These are phyloP conservation scores for Oscheius sp. DNA, from an alignment of 2,888 invertebrate species.

Conservation along the genomic window DNA sequence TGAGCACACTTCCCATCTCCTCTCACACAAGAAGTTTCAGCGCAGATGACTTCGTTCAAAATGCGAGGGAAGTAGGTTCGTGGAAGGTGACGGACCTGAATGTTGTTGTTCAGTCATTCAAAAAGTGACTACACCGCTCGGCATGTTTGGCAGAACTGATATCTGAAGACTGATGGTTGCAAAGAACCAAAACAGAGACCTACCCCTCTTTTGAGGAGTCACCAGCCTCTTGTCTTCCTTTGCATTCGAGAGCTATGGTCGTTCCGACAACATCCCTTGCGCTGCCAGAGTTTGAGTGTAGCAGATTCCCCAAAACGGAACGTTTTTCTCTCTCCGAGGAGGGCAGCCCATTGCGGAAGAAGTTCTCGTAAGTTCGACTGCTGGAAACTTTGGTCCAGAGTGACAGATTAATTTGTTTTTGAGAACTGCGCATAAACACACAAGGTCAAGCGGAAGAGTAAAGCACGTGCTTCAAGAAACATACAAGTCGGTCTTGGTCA, in stretches of 20 bases:
- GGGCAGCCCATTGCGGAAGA: too few species aligned
- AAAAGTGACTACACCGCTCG: neutral
- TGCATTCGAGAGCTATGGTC: constrained; percentile 60
- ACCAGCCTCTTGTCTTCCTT: constrained; percentile 39
- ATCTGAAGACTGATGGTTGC: constrained; percentile 12
- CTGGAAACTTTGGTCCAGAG: too few species aligned
- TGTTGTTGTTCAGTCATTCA: too few species aligned
- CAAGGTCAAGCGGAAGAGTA: constrained; percentile 7
- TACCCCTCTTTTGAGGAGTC: constrained; percentile 32
- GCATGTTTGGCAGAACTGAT: constrained; percentile 35
- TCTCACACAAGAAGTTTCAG: constrained; percentile 50
- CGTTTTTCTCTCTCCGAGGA: constrained; percentile 4
- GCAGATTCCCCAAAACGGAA: constrained; percentile 16
- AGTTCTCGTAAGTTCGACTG: too few species aligned
- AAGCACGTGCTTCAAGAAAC: neutral
- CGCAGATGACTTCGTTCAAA: constrained; percentile 60
- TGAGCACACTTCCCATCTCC: constrained; percentile 60
- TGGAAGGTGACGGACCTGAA: constrained; percentile 47
- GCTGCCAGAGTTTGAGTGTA: constrained; percentile 26
- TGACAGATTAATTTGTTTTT: too few species aligned
- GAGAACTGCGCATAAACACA: too few species aligned
- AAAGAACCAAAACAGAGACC: neutral
- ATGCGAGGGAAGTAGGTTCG: constrained; percentile 57
- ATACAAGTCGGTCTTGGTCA: constrained; percentile 1
- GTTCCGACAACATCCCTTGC: constrained; percentile 43